phyloP scores from a whole-genome alignment of 2,113 vertebrate genomes.

The Prochilodus magdalenae region DNA sequence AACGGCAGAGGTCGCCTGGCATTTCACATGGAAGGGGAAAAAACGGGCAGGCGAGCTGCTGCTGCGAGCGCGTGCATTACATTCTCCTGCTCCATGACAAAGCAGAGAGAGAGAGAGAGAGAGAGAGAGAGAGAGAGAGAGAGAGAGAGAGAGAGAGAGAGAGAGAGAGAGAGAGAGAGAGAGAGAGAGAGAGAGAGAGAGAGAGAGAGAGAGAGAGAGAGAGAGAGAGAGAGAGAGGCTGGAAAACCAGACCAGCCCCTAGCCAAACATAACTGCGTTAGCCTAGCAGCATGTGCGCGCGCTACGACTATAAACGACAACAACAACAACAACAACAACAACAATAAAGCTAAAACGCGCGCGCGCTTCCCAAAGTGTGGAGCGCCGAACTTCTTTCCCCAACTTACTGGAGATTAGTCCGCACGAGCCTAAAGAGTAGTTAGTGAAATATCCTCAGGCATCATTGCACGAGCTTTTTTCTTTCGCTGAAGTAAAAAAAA shows the following conservation, averaged over 20 bases:
- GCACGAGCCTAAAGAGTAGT: slow-evolving; percentile 25
- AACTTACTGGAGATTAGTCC: background rate
- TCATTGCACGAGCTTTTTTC: slow-evolving; percentile 50
- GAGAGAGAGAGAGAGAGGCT: slow-evolving; percentile 50
- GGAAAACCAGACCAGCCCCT: slow-evolving; percentile 60
- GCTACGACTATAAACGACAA: background rate
- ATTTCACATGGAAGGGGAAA: slow-evolving; percentile 51
- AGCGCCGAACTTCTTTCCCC: too few relatives aligned
- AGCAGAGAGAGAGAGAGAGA: slow-evolving; percentile 54
- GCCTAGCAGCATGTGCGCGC: background rate
- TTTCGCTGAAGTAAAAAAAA: slow-evolving; percentile 54
- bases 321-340: background rate
- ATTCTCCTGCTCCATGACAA: slow-evolving; percentile 72
- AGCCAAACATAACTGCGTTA: background rate
- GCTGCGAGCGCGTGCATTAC: slow-evolving; percentile 64
- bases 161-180: slow-evolving; percentile 38
- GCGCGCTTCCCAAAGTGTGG: background rate
- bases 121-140: slow-evolving; percentile 54
- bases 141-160: slow-evolving; percentile 48
- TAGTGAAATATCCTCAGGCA: slow-evolving; percentile 63
- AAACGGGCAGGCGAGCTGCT: slow-evolving; percentile 33
- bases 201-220: slow-evolving; percentile 48
- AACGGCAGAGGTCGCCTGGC: slow-evolving; percentile 78
- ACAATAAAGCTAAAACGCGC: background rate
- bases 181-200: slow-evolving; percentile 46